Percentiles rank a stretch among this genome's conserved stretches.
Conservation (phyloP, 1,140 invertebrate species). For the Oncopeltus fasciatus region DNA sequence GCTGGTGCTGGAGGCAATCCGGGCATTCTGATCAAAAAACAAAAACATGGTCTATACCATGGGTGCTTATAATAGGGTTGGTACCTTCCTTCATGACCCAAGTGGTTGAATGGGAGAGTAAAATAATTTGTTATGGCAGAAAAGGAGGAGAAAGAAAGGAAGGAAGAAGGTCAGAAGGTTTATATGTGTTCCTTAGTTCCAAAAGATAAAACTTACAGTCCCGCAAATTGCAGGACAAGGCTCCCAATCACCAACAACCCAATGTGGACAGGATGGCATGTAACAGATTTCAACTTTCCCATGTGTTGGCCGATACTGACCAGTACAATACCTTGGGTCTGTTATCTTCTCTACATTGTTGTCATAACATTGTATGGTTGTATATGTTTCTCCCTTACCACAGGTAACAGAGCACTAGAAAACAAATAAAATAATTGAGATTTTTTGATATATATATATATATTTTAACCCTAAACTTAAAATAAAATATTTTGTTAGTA, state of each 20-base stretch:
- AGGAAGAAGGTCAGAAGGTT: too few relatives aligned
- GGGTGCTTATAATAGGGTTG: too few relatives aligned
- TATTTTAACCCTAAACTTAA: too few relatives aligned
- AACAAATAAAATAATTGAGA: slow-evolving; percentile 11
- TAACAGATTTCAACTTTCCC: slow-evolving; percentile 14
- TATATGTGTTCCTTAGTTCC: too few relatives aligned
- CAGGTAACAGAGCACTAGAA: slow-evolving; percentile 34
- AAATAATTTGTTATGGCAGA: too few relatives aligned
- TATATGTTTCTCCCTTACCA: slow-evolving; percentile 27
- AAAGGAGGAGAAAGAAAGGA: too few relatives aligned
- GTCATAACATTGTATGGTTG: slow-evolving; percentile 32
- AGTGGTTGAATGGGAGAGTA: too few relatives aligned
- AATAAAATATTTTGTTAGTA: background rate
- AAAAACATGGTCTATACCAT: too few relatives aligned
- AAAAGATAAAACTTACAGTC: slow-evolving; percentile 27
- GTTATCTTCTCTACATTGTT: slow-evolving; percentile 16
- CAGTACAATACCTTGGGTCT: slow-evolving; percentile 15
- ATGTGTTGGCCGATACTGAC: background rate
- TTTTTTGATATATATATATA: too few relatives aligned
- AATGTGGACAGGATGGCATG: slow-evolving; percentile 28
- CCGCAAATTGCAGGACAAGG: slow-evolving; percentile 28
- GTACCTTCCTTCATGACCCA: too few relatives aligned
- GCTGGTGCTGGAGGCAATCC: too few relatives aligned
- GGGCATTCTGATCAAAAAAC: too few relatives aligned
- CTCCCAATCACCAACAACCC: slow-evolving; percentile 32